Conservation (phyloP, 2,888 invertebrate genomes). For the Scaptomyza flava region DNA sequence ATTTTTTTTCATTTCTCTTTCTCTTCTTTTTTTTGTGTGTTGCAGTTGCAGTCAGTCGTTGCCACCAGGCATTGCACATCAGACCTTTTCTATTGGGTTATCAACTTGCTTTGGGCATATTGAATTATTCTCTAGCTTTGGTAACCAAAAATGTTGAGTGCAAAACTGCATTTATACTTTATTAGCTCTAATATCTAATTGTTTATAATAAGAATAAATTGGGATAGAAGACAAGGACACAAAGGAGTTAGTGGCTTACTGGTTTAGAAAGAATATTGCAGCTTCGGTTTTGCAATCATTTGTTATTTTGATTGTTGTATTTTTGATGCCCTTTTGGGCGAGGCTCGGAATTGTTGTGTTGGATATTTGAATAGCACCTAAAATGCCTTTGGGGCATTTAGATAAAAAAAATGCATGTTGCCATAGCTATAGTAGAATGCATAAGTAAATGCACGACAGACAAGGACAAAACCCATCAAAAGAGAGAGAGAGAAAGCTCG, state of each 20-base stretch:
- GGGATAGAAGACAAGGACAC: too few relatives aligned
- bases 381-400: slow-evolving; percentile 75
- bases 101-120: slow-evolving; percentile 18
- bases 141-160: background rate
- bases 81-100: slow-evolving; percentile 30
- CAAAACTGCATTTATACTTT: too few relatives aligned
- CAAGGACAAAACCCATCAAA: background rate
- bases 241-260: too few relatives aligned
- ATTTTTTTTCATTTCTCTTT: background rate
- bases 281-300: slow-evolving; percentile 16
- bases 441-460: slow-evolving; percentile 34
- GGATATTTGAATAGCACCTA: slow-evolving; percentile 53
- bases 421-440: slow-evolving; percentile 38
- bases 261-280: slow-evolving; percentile 3
- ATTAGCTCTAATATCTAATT: too few relatives aligned
- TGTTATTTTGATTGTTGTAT: background rate
- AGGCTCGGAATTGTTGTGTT: slow-evolving; percentile 44
- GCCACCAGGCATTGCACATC: slow-evolving; percentile 39
- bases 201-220: too few relatives aligned
- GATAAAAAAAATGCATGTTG: slow-evolving; percentile 70
- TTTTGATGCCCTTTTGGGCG: slow-evolving; percentile 16
- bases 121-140: slow-evolving; percentile 3
- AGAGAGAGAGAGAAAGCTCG: background rate
- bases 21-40: background rate
- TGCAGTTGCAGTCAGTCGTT: slow-evolving; percentile 25